Percentiles rank a stretch among this genome's conserved stretches.
phyloP scores from a whole-genome alignment of 2,797 vertebrate genomes.

The Phrynocephalus vlangalii region DNA sequence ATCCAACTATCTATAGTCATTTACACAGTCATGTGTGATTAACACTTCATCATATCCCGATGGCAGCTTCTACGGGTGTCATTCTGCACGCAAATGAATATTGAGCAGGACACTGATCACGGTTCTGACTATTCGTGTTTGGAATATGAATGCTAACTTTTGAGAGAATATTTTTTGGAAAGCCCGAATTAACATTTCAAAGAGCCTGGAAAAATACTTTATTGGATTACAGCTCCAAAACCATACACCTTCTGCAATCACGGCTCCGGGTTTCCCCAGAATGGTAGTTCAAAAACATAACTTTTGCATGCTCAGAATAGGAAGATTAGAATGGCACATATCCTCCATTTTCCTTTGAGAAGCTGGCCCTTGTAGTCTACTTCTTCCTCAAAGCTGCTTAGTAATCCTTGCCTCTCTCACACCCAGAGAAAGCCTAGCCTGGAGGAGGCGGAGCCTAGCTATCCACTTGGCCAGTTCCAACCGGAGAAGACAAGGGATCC shows the following conservation, averaged over 20 bases:
- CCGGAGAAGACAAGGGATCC: constrained; percentile 45
- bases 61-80: no score
- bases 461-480: constrained; percentile 40
- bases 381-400: not conserved
- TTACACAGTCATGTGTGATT: no score
- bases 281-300: no score
- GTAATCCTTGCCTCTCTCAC: constrained; percentile 8
- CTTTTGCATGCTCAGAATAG: no score
- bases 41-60: no score
- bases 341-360: not conserved
- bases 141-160: not conserved
- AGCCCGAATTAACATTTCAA: not conserved
- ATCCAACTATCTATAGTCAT: no score
- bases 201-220: no score
- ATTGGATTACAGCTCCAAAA: no score
- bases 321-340: not conserved
- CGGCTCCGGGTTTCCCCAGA: no score
- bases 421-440: not conserved
- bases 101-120: no score
- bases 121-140: not conserved
- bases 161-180: not conserved
- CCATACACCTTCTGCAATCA: no score
- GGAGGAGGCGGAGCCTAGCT: constrained; percentile 8
- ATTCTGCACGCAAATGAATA: no score
- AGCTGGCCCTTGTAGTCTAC: not conserved